A percentile compares a stretch with the other conserved stretches of the same genome.
phyloP scores from a whole-genome alignment of 1,140 invertebrate genomes.

The Lucilia cuprina region DNA sequence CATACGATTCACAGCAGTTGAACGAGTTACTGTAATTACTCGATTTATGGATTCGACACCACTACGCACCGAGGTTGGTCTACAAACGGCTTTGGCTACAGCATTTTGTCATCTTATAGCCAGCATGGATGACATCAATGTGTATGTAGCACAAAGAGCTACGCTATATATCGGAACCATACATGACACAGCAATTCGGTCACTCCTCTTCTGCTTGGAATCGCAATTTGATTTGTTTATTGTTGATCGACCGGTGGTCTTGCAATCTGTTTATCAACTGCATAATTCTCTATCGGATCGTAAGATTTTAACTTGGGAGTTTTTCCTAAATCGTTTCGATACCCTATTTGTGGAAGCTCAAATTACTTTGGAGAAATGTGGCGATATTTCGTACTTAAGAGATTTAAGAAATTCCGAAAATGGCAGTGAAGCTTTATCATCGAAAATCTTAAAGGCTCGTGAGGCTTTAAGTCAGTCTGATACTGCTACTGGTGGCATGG shows the following conservation, averaged over 20 bases:
- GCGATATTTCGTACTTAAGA: slow-evolving; percentile 82
- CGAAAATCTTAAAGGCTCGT: slow-evolving; percentile 87
- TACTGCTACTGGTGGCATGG: slow-evolving; percentile 64
- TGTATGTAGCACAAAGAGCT: slow-evolving; percentile 92
- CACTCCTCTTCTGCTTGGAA: slow-evolving; percentile 85
- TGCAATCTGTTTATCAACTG: slow-evolving; percentile 95
- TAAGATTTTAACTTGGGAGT: slow-evolving; percentile 94
- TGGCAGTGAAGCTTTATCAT: slow-evolving; percentile 86
- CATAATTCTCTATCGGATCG: slow-evolving; percentile 92
- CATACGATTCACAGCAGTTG: slow-evolving; percentile 90
- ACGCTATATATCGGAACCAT: slow-evolving; percentile 93
- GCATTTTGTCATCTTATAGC: slow-evolving; percentile 96
- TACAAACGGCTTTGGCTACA: slow-evolving; percentile 94
- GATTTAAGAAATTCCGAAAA: slow-evolving; percentile 90
- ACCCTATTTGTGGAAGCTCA: slow-evolving; percentile 95
- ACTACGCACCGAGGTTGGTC: slow-evolving; percentile 79
- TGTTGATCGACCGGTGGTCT: slow-evolving; percentile 94
- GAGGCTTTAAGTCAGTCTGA: slow-evolving; percentile 82
- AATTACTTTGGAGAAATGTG: slow-evolving; percentile 82
- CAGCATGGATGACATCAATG: slow-evolving; percentile 94
- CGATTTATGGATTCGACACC: slow-evolving; percentile 91
- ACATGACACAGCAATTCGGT: slow-evolving; percentile 85
- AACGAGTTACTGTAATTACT: slow-evolving; percentile 89
- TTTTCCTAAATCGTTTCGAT: slow-evolving; percentile 97
- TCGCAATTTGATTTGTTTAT: slow-evolving; percentile 94